A percentile compares a stretch with the other conserved stretches of the same genome.
Evolutionary conservation across 2,797 vertebrate genomes (phyloP).

Genomic region (Sebastiscus albofasciatus): DNA sequence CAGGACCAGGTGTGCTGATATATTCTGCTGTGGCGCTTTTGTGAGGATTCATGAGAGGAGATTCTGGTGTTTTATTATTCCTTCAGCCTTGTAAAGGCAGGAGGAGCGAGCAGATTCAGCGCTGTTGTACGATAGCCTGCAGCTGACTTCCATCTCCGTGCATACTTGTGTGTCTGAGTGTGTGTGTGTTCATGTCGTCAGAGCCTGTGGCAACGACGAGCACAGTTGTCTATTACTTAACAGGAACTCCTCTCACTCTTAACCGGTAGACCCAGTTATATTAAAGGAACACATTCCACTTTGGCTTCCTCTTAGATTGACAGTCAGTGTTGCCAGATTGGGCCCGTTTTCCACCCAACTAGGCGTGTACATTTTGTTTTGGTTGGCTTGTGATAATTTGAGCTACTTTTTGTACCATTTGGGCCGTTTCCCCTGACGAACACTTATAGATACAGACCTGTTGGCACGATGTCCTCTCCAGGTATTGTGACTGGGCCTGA

Average conservation of each 20-base stretch:
- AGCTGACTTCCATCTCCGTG: constrained; percentile 25
- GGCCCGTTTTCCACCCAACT: not conserved
- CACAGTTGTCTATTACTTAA: constrained; percentile 1
- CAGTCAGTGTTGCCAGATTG: not conserved
- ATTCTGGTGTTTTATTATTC: constrained; percentile 21
- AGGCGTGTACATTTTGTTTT: not conserved
- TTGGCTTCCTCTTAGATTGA: not conserved
- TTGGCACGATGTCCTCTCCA: not conserved
- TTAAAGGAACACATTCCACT: not conserved
- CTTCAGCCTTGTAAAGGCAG: not conserved
- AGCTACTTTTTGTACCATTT: not conserved
- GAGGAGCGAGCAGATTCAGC: constrained; percentile 19
- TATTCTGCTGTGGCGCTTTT: not conserved
- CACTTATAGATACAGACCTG: fast-evolving
- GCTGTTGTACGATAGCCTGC: constrained; percentile 8
- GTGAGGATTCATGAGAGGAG: not conserved
- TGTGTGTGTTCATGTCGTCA: not conserved
- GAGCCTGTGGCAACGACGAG: not conserved
- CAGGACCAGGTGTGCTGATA: constrained; percentile 36
- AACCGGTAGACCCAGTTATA: not conserved
- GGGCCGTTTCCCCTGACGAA: not conserved
- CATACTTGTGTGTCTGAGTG: constrained; percentile 6
- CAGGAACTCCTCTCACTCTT: not conserved
- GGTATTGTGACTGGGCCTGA: not conserved
- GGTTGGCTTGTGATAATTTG: not conserved